Evolutionary conservation across 30 jellyfish, hydroid and myxozoan species (phyloP).

Genomic region (Aurelia coerulea): DNA sequence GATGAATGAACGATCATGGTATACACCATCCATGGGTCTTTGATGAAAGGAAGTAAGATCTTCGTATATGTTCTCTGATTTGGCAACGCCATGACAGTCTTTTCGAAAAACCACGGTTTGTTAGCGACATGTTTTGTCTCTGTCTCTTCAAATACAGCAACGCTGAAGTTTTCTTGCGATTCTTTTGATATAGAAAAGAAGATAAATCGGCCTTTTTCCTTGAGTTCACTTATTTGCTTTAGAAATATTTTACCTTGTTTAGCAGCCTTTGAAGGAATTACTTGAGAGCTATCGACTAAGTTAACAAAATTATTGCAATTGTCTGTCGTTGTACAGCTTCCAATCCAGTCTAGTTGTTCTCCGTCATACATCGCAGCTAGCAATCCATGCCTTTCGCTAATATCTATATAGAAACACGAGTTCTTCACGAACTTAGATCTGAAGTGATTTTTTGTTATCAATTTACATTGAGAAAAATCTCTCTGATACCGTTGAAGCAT

Average conservation of each 20-base stretch:
- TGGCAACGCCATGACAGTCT: not conserved
- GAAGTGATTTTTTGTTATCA: not conserved
- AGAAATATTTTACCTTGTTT: constrained; percentile 11
- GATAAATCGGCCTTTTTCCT: not conserved
- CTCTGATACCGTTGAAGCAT: not conserved
- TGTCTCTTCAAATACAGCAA: not conserved
- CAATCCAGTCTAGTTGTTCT: constrained; percentile 34
- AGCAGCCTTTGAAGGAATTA: constrained; percentile 30
- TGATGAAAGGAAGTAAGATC: constrained; percentile 46
- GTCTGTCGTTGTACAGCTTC: constrained; percentile 2
- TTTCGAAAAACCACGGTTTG: not conserved
- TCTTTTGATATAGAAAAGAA: not conserved
- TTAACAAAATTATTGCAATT: constrained; percentile 20
- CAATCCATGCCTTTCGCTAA: not conserved
- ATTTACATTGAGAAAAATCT: constrained; percentile 20
- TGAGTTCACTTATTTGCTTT: not conserved
- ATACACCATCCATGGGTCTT: constrained; percentile 64
- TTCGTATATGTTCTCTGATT: constrained; percentile 8
- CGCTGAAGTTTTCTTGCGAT: not conserved
- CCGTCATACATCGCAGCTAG: constrained; percentile 32
- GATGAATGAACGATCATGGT: constrained; percentile 2
- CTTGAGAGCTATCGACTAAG: not conserved
- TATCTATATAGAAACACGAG: not conserved
- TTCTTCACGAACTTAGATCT: not conserved
- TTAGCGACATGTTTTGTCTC: not conserved